Evolutionary conservation across 1,140 invertebrate species (phyloP).

Genomic region (Ganaspis sp.): DNA sequence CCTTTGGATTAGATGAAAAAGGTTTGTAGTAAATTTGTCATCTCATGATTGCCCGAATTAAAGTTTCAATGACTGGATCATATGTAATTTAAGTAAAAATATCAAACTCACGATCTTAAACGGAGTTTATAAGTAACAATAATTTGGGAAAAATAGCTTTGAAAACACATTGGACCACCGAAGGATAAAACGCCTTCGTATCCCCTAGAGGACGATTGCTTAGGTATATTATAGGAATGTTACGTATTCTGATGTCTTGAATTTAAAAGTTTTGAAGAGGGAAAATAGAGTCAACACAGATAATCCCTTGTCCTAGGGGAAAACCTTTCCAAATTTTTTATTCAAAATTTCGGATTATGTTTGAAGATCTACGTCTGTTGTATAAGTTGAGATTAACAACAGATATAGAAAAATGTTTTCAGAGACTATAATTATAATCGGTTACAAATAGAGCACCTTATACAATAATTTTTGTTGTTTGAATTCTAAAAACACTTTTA

Average conservation of each 20-base stretch:
- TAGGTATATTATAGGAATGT: conserved; percentile 18
- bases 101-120: neutral
- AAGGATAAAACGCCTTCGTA: neutral
- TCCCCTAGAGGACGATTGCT: conserved; percentile 20
- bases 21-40: neutral
- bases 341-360: neutral
- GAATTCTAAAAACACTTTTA: too few relatives aligned
- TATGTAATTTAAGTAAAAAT: neutral
- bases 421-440: too few relatives aligned
- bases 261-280: conserved; percentile 5
- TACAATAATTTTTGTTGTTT: too few relatives aligned
- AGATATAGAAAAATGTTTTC: too few relatives aligned
- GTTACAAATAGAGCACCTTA: too few relatives aligned
- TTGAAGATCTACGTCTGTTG: neutral
- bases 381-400: neutral
- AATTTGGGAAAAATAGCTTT: conserved; percentile 7
- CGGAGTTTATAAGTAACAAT: neutral
- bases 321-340: neutral
- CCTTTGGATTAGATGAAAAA: too few relatives aligned
- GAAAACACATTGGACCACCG: neutral
- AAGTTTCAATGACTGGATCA: neutral
- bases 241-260: neutral
- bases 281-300: neutral
- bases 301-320: conserved; percentile 14
- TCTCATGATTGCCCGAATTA: neutral